Percentiles rank a stretch among this genome's conserved stretches.
phyloP scores from a whole-genome alignment of 2,797 vertebrate genomes.

The Spizella passerina region DNA sequence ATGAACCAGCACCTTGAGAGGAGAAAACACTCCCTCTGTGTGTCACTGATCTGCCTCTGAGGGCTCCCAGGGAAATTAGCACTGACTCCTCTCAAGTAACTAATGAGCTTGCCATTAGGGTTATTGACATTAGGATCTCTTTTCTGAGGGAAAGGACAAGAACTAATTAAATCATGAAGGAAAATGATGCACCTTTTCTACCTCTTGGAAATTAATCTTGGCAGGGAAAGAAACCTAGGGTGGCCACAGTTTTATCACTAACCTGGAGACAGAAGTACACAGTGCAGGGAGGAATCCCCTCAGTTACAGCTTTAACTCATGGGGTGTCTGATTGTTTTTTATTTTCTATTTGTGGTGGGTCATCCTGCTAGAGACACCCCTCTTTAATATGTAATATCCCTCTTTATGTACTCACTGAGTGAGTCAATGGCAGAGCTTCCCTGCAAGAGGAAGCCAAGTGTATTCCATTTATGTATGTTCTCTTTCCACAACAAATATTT shows the following conservation, averaged over 20 bases:
- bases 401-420: background rate
- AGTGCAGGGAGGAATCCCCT: background rate
- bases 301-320: background rate
- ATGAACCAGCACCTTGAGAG: background rate
- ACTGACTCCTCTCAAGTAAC: background rate
- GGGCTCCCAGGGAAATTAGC: background rate
- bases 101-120: background rate
- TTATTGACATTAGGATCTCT: background rate
- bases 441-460: background rate
- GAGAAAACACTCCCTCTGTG: fast-evolving
- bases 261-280: background rate
- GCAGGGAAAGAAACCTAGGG: background rate
- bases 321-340: background rate
- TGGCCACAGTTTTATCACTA: background rate
- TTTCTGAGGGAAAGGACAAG: background rate
- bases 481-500: background rate
- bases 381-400: background rate
- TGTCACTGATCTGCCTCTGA: background rate
- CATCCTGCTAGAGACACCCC: background rate
- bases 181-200: background rate
- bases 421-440: background rate
- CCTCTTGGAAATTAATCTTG: background rate
- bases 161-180: background rate
- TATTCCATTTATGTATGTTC: background rate
- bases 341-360: background rate